These are phyloP conservation scores for Dendropsophus ebraccatus DNA, from an alignment of 2,113 vertebrate genomes.

Conservation along the genomic window DNA sequence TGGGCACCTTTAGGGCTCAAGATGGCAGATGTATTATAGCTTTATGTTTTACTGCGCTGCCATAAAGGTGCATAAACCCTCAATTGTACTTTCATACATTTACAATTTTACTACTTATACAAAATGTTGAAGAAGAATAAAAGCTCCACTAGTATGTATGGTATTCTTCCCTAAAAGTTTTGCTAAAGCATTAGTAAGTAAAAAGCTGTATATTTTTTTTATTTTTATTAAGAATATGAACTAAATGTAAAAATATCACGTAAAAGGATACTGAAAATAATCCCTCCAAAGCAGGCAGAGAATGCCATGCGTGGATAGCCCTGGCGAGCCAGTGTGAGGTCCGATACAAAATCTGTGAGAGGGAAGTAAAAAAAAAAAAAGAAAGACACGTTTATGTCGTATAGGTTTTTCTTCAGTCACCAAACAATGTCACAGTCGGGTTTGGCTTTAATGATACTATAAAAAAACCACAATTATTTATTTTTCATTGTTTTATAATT, in stretches of 20 bases:
- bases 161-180: no score
- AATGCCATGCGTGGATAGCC: slow-evolving; percentile 97
- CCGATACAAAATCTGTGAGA: slow-evolving; percentile 86
- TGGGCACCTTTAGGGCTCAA: no score
- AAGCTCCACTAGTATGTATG: no score
- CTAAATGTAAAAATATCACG: no score
- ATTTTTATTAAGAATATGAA: neutral
- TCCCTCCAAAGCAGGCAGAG: slow-evolving; percentile 95
- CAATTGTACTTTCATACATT: no score
- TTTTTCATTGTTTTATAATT: neutral
- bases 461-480: neutral
- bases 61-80: no score
- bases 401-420: neutral
- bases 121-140: no score
- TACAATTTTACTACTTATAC: no score
- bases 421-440: neutral
- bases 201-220: no score
- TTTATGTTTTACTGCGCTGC: no score
- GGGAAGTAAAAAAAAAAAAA: neutral
- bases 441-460: neutral
- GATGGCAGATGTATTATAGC: no score
- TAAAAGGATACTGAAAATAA: slow-evolving; percentile 98
- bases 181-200: no score
- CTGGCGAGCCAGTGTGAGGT: slow-evolving; percentile 92
- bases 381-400: neutral